A percentile compares a stretch with the other conserved stretches of the same genome.
Conservation (phyloP, 2,113 vertebrate species). For the Anarrhichthys ocellatus region DNA sequence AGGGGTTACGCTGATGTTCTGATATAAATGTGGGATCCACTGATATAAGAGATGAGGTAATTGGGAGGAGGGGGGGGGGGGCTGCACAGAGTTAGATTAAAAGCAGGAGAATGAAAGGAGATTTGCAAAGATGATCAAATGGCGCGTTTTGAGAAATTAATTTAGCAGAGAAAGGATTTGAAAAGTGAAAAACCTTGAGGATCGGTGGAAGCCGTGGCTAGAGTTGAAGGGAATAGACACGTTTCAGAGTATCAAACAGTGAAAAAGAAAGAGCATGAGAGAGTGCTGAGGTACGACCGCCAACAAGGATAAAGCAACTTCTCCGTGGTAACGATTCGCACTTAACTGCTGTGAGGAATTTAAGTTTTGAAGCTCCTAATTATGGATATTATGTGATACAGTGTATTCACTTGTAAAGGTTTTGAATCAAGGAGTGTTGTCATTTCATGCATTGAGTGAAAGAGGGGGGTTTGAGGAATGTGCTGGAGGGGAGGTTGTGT, state of each 20-base stretch:
- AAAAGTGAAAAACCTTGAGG: slow-evolving; percentile 80
- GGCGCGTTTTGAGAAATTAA: neutral
- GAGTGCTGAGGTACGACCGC: neutral
- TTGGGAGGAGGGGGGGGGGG: no score
- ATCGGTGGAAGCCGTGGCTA: slow-evolving; percentile 68
- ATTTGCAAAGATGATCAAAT: neutral
- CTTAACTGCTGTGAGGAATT: neutral
- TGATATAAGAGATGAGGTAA: neutral
- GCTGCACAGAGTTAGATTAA: neutral
- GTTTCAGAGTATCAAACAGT: slow-evolving; percentile 42
- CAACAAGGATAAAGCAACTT: slow-evolving; percentile 16
- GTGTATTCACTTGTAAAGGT: no score
- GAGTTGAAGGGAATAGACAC: slow-evolving; percentile 62
- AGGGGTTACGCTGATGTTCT: slow-evolving; percentile 7
- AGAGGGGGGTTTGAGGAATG: no score
- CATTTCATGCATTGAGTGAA: no score
- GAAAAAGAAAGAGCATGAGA: neutral
- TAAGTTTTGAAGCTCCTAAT: no score
- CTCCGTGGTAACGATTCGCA: slow-evolving; percentile 6
- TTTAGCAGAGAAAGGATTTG: slow-evolving; percentile 36
- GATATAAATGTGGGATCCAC: slow-evolving; percentile 1
- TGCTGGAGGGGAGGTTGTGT: no score
- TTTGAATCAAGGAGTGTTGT: no score
- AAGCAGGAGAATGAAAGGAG: slow-evolving; percentile 22
- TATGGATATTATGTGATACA: no score